phyloP scores from a whole-genome alignment of 2,113 vertebrate species.

The Clarias magur region DNA sequence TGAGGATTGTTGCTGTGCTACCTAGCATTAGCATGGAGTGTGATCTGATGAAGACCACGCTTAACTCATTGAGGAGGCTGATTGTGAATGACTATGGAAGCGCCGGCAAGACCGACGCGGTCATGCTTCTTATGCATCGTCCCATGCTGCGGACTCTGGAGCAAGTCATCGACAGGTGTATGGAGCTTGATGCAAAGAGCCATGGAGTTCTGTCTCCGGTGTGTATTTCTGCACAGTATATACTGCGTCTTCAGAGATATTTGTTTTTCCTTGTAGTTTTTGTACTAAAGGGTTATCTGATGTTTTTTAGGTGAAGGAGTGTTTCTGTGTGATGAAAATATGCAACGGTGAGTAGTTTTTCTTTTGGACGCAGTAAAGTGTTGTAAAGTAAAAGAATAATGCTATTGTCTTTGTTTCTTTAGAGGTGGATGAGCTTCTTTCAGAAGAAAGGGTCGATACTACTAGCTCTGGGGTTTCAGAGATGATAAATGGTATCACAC shows the following conservation, averaged over 20 bases:
- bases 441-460: conserved; percentile 15
- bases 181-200: conserved; percentile 82
- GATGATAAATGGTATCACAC: not conserved
- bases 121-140: conserved; percentile 86
- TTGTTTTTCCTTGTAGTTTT: not conserved
- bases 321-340: conserved; percentile 61
- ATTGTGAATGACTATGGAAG: conserved; percentile 76
- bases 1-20: conserved; percentile 86
- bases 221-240: not conserved
- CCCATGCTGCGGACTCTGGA: conserved; percentile 83
- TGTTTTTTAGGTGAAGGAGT: conserved; percentile 65
- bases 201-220: conserved; percentile 66
- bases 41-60: conserved; percentile 83
- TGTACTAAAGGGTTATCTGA: not conserved
- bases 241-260: not conserved
- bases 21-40: conserved; percentile 90
- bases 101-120: conserved; percentile 77
- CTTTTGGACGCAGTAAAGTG: not conserved
- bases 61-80: conserved; percentile 83
- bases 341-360: conserved; percentile 64
- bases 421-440: conserved; percentile 16
- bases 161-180: conserved; percentile 86
- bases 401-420: not conserved
- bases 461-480: conserved; percentile 23
- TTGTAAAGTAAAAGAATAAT: not conserved